Evolutionary conservation across 1,140 invertebrate genomes (phyloP).

Genomic region (Cataglyphis hispanica): DNA sequence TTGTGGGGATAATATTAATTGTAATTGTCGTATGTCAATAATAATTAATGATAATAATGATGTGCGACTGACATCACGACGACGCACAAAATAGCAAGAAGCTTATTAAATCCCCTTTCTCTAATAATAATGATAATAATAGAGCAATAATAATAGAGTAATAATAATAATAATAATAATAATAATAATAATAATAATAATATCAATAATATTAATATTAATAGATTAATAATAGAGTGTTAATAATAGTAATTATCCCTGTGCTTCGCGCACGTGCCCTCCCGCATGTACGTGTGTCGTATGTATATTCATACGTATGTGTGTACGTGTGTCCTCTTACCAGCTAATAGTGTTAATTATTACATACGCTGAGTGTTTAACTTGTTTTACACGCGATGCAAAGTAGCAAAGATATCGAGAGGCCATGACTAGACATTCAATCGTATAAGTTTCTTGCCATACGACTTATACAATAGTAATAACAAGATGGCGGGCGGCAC

Average conservation of each 20-base stretch:
- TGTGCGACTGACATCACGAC: conserved; percentile 64
- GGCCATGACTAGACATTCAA: conserved; percentile 87
- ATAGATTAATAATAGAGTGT: conserved; percentile 56
- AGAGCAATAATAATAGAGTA: conserved; percentile 50
- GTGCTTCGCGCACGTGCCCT: conserved; percentile 52
- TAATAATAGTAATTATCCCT: conserved; percentile 54
- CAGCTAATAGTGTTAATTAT: conserved; percentile 60
- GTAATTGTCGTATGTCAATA: conserved; percentile 59
- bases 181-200: conserved; percentile 41
- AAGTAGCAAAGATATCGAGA: conserved; percentile 83
- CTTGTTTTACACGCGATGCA: conserved; percentile 76
- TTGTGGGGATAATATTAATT: conserved; percentile 50
- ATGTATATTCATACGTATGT: conserved; percentile 42
- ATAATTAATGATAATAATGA: conserved; percentile 67
- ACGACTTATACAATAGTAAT: conserved; percentile 83
- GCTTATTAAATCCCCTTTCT: conserved; percentile 31
- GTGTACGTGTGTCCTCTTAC: conserved; percentile 35
- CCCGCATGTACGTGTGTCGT: conserved; percentile 32
- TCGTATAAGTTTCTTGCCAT: conserved; percentile 76
- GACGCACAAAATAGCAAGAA: conserved; percentile 61
- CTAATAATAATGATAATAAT: conserved; percentile 64
- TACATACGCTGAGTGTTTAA: conserved; percentile 68
- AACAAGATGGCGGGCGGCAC: conserved; percentile 85
- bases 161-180: conserved; percentile 63
- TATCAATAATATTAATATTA: conserved; percentile 63